Base-by-base conservation (phyloP, 2,797 vertebrate species). In the Pangasius macronema region DNA sequence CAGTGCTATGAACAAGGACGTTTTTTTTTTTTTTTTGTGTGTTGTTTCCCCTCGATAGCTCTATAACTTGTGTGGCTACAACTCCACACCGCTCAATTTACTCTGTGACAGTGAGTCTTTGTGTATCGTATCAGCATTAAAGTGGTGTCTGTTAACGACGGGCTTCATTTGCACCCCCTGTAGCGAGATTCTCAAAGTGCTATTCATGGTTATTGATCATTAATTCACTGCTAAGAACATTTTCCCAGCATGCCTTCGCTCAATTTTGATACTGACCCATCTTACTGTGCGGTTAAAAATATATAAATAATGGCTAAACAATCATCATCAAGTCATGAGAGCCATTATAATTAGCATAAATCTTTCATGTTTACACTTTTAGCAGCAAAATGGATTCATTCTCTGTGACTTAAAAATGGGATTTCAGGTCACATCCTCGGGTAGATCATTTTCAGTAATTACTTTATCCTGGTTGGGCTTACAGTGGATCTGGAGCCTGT, bases 161-260 rank as follows among this genome's bases (percentile, higher is more conserved):
- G 24, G 22, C 57, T 68, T 36, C 55, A 8, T 53, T 24, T 13
- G n/a, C 27, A 49, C 46, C 39, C 46, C 42, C 51, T 57, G 24
- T 14, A 30, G 84, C 10, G 72, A 24, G 8, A 13, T 49, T 67
- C 33, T 53, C 51, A 30, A 72, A 30, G 67, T 61, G 63, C 61
- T 13, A 36, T 27, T 83, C 30, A n/a, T 75, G 30, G 39, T 24
- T 65, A 36, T 83, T 57, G 81, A 83, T 65, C 46, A 30, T 83
- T 59, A 61, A 73, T 36, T 63, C 39, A n/a, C 80, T 63, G 80
- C 80, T 59, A 39, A 61, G 83, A 39, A 33, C 8, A 22, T 55
- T n/a, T 68, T 39, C 61, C n/a, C 46, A 86, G 61, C 59, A 9
- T 51, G 65, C 9, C 7, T 30, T 67, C n/a, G 0, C 46, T 49